These are phyloP conservation scores for Vesta saturnalis DNA, from an alignment of 2,888 invertebrate species.

Conservation along the genomic window DNA sequence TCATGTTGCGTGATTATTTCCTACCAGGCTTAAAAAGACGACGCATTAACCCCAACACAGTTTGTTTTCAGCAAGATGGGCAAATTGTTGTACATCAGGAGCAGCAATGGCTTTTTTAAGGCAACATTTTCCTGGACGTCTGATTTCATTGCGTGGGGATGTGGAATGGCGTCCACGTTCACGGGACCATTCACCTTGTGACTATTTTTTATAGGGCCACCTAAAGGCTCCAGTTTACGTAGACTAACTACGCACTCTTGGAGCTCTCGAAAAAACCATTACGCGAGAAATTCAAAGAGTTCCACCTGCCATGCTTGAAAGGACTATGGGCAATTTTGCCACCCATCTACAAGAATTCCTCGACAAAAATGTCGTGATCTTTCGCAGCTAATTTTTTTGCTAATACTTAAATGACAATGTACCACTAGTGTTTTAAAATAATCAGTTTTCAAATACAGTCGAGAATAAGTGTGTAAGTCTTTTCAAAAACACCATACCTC, in stretches of 20 bases:
- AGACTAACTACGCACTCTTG: too few relatives aligned
- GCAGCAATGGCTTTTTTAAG: too few relatives aligned
- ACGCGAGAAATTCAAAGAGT: neutral
- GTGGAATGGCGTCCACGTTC: slow-evolving; percentile 12
- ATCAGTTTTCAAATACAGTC: too few relatives aligned
- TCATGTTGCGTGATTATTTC: slow-evolving; percentile 11
- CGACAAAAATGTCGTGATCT: too few relatives aligned
- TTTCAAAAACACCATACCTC: too few relatives aligned
- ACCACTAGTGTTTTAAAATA: too few relatives aligned
- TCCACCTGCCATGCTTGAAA: neutral
- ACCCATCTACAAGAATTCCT: neutral
- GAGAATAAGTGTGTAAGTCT: too few relatives aligned
- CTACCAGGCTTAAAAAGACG: neutral
- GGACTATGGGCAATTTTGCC: neutral
- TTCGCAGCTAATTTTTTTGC: too few relatives aligned
- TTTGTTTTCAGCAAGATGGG: neutral
- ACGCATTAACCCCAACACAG: neutral
- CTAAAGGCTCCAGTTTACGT: neutral
- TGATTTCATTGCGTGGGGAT: slow-evolving; percentile 8
- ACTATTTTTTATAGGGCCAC: too few relatives aligned
- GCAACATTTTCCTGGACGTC: neutral
- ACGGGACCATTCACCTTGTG: too few relatives aligned
- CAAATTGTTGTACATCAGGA: neutral
- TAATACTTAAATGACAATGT: too few relatives aligned
- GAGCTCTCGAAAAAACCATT: too few relatives aligned